phyloP scores from a whole-genome alignment of 2,888 invertebrate genomes.

The Cerastis leucographa region DNA sequence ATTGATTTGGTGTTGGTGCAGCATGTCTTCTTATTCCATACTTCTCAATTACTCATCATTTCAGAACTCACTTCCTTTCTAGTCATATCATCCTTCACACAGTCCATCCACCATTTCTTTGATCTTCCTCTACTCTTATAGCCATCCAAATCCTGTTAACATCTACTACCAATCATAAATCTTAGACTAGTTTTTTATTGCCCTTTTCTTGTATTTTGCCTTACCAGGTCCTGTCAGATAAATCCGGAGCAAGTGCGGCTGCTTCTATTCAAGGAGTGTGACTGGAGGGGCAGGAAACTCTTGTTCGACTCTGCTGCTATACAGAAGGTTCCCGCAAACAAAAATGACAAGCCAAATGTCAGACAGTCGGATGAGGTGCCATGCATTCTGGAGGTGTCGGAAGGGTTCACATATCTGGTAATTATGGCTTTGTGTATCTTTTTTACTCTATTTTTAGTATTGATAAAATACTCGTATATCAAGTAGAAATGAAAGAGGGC shows the following conservation, averaged over 20 bases:
- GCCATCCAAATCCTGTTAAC: neutral
- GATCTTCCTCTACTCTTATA: too few relatives aligned
- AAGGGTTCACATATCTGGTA: slow-evolving; percentile 93
- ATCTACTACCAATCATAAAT: neutral
- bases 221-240: slow-evolving; percentile 91
- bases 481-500: too few relatives aligned
- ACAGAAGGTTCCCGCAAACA: slow-evolving; percentile 89
- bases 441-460: too few relatives aligned
- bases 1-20: too few relatives aligned
- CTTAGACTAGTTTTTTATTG: neutral
- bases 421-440: slow-evolving; percentile 62
- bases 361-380: slow-evolving; percentile 78
- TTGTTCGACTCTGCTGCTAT: slow-evolving; percentile 95
- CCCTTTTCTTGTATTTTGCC: neutral
- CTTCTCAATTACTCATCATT: too few relatives aligned
- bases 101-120: too few relatives aligned
- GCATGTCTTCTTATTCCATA: too few relatives aligned
- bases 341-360: slow-evolving; percentile 82
- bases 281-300: slow-evolving; percentile 94
- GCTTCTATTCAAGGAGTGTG: slow-evolving; percentile 96
- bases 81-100: too few relatives aligned
- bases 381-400: slow-evolving; percentile 91
- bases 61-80: too few relatives aligned
- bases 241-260: slow-evolving; percentile 94
- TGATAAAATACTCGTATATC: too few relatives aligned